Evolutionary conservation across 2,113 vertebrate genomes (phyloP).

Genomic region (Loxodonta africana): DNA sequence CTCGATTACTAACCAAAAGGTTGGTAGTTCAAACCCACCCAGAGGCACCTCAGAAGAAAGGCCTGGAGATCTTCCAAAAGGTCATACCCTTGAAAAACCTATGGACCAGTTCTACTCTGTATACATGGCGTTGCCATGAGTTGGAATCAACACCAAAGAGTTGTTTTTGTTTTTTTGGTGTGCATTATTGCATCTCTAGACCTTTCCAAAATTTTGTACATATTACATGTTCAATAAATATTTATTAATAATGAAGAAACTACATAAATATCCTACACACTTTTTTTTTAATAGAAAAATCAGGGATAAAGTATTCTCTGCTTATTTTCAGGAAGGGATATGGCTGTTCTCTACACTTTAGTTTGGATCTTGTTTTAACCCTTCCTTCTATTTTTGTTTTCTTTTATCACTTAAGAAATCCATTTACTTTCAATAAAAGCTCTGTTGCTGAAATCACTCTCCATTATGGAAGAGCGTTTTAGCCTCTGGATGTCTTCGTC

Average conservation of each 20-base stretch:
- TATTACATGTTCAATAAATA: background rate
- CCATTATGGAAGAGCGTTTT: constrained; percentile 52
- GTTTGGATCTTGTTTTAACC: constrained; percentile 34
- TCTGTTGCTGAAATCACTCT: constrained; percentile 63
- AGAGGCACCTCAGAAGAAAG: background rate
- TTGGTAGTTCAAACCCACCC: background rate
- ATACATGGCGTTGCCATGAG: background rate
- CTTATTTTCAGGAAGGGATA: background rate
- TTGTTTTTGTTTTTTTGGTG: too few relatives aligned
- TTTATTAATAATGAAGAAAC: background rate
- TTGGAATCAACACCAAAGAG: background rate
- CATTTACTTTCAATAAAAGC: constrained; percentile 1
- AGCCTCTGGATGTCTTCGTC: background rate
- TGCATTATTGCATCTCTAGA: background rate
- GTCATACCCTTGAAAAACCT: background rate
- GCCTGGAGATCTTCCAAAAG: background rate
- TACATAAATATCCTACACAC: background rate
- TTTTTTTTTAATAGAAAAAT: background rate
- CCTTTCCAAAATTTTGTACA: background rate
- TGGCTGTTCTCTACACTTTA: background rate
- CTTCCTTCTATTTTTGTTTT: background rate
- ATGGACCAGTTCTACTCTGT: background rate
- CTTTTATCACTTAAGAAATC: constrained; percentile 64
- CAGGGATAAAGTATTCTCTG: background rate
- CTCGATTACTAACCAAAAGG: background rate